A percentile compares a stretch with the other conserved stretches of the same genome.
These are phyloP conservation scores for Ceratotherium simum DNA, from an alignment of 2,113 vertebrate species.

Conservation along the genomic window DNA sequence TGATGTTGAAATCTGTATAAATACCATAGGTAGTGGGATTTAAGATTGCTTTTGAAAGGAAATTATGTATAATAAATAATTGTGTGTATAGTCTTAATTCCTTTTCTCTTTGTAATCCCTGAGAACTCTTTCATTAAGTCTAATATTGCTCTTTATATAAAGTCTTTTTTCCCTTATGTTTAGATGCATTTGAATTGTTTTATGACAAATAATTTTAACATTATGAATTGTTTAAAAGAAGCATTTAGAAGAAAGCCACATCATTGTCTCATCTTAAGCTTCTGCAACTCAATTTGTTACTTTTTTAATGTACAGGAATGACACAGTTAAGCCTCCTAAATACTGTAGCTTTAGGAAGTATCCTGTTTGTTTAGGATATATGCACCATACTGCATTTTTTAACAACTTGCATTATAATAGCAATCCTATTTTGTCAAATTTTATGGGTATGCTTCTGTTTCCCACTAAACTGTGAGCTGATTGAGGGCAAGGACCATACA, in stretches of 20 bases:
- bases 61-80: constrained; percentile 62
- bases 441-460: neutral
- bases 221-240: neutral
- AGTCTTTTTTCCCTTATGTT: neutral
- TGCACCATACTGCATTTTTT: neutral
- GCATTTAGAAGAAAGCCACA: neutral
- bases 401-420: neutral
- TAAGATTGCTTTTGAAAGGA: constrained; percentile 59
- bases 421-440: neutral
- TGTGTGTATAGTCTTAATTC: constrained; percentile 63
- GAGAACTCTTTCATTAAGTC: neutral
- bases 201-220: neutral
- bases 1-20: constrained; percentile 16
- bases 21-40: constrained; percentile 29
- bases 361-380: neutral
- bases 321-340: neutral
- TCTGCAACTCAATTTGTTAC: neutral
- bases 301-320: neutral
- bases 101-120: constrained; percentile 2
- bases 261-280: neutral
- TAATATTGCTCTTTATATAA: neutral
- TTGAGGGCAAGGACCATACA: neutral
- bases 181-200: constrained; percentile 2
- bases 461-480: neutral
- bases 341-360: neutral